phyloP scores from a whole-genome alignment of 2,113 vertebrate species.

The Synchiropus splendidus region DNA sequence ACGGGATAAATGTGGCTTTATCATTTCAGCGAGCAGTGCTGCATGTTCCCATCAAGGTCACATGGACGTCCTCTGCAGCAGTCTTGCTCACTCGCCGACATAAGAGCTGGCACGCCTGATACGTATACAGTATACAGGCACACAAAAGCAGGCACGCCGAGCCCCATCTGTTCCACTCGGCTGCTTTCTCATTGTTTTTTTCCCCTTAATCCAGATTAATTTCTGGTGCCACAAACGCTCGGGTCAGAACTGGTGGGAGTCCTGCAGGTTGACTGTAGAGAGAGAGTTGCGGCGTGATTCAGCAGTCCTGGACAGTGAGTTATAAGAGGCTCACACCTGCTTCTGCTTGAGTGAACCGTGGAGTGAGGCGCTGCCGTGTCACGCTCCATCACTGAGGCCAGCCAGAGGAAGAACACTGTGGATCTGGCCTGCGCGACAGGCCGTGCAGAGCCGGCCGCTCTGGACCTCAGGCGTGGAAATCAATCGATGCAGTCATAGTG shows the following conservation, averaged over 20 bases:
- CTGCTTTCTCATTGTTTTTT: conserved; percentile 40
- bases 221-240: conserved; percentile 34
- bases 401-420: too few species aligned
- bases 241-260: background rate
- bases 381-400: too few species aligned
- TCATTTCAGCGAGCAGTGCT: conserved; percentile 1
- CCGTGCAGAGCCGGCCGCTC: too few species aligned
- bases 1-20: too few species aligned
- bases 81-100: background rate
- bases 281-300: background rate
- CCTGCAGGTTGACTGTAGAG: background rate
- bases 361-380: too few species aligned
- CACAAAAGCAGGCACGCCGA: conserved; percentile 5
- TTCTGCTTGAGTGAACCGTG: too few species aligned
- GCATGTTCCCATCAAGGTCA: conserved; percentile 45
- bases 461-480: too few species aligned
- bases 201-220: conserved; percentile 44
- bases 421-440: too few species aligned
- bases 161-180: conserved; percentile 49
- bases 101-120: conserved; percentile 2
- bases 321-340: too few species aligned
- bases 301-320: too few species aligned
- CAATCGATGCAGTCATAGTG: too few species aligned
- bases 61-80: conserved; percentile 12
- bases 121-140: conserved; percentile 9